phyloP scores from a whole-genome alignment of 2,113 vertebrate genomes.

The Dicrurus megarhynchus region DNA sequence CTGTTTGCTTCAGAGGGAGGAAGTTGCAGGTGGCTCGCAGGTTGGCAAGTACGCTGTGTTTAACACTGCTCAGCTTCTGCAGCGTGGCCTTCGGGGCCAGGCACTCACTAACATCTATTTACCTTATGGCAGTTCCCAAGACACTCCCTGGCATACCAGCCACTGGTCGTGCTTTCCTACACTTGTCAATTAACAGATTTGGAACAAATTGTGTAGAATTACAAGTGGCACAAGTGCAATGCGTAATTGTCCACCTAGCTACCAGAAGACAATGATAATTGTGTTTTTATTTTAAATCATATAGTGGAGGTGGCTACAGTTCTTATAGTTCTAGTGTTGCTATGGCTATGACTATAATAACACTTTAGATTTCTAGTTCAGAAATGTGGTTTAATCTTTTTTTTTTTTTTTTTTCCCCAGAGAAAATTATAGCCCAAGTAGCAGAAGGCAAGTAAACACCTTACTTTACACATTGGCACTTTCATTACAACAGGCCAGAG shows the following conservation, averaged over 20 bases:
- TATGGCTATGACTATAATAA: conserved; percentile 20
- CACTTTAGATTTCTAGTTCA: conserved; percentile 1
- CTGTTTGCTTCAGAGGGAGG: not conserved
- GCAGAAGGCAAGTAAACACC: not conserved
- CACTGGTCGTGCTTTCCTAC: not conserved
- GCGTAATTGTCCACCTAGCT: conserved; percentile 40
- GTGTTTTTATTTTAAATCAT: conserved; percentile 41
- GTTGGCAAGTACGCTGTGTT: not conserved
- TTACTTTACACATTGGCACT: not conserved
- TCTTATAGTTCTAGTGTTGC: conserved; percentile 3
- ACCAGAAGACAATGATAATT: conserved; percentile 24
- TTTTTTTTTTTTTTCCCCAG: accelerated
- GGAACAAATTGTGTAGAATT: conserved; percentile 65
- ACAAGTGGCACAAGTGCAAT: not conserved
- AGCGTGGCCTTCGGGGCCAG: not conserved
- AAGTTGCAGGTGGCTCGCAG: not conserved
- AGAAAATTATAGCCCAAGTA: not conserved
- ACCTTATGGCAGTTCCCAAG: conserved; percentile 37
- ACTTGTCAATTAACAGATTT: conserved; percentile 50
- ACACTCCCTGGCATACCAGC: conserved; percentile 23
- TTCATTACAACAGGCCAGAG: not conserved
- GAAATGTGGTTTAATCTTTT: not conserved
- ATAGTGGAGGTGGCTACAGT: not conserved
- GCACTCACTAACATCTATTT: conserved; percentile 18
- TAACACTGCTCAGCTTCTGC: not conserved